phyloP scores from a whole-genome alignment of 2,888 invertebrate species.

The Ditylenchus weischeri region DNA sequence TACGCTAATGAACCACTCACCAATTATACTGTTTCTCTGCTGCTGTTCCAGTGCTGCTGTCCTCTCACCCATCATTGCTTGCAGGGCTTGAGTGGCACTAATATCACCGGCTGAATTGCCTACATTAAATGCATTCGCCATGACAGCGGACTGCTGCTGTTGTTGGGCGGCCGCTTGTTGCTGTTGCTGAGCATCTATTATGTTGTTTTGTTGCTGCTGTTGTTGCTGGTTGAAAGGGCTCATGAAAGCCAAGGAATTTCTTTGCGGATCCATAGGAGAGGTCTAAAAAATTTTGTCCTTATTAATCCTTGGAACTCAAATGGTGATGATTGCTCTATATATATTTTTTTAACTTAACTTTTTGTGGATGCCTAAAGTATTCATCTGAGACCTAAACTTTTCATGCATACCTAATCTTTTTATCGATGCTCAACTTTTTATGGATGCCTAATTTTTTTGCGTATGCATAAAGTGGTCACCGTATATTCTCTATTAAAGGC shows the following conservation, averaged over 20 bases:
- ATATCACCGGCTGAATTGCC: background rate
- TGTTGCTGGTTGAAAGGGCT: constrained; percentile 11
- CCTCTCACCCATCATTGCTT: constrained; percentile 15
- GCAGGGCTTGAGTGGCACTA: constrained; percentile 14
- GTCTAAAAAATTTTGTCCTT: too few species aligned
- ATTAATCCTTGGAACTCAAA: too few species aligned
- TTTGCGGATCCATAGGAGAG: constrained; percentile 1
- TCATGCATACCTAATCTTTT: too few species aligned
- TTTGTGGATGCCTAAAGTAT: too few species aligned
- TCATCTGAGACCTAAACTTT: too few species aligned
- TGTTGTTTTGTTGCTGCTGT: constrained; percentile 15
- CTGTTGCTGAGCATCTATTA: constrained; percentile 21
- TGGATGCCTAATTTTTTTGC: too few species aligned
- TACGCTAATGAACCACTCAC: background rate
- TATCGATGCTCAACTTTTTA: too few species aligned
- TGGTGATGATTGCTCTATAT: too few species aligned
- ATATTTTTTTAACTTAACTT: too few species aligned
- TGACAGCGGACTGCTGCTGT: constrained; percentile 6
- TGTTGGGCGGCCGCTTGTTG: constrained; percentile 18
- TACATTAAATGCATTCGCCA: background rate
- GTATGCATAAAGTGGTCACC: too few species aligned
- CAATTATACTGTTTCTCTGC: constrained; percentile 6
- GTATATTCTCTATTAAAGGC: too few species aligned
- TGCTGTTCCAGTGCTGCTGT: constrained; percentile 16
- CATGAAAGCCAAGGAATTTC: background rate